Percentiles rank a stretch among this genome's conserved stretches.
These are phyloP conservation scores for Nematopogon swammerdamellus DNA, from an alignment of 2,888 invertebrate species.

Conservation along the genomic window DNA sequence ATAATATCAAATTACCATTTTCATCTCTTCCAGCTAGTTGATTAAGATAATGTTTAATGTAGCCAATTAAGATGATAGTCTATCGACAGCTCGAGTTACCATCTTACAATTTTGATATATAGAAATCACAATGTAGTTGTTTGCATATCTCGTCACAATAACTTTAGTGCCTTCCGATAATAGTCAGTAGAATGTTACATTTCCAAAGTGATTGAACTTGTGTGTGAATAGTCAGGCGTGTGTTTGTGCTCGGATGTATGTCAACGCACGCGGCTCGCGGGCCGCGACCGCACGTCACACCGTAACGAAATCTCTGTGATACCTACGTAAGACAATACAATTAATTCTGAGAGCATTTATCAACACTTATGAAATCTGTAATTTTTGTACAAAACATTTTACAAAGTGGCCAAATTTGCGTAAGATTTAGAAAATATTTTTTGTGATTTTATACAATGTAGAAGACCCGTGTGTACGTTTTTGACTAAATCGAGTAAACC, in stretches of 20 bases:
- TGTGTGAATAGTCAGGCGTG: not conserved
- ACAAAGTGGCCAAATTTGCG: slow-evolving; percentile 1
- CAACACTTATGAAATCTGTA: not conserved
- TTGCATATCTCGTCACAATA: slow-evolving; percentile 45
- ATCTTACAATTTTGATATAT: slow-evolving; percentile 50
- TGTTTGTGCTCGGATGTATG: not conserved
- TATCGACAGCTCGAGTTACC: slow-evolving; percentile 40
- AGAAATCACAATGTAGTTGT: slow-evolving; percentile 38
- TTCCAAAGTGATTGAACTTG: not conserved
- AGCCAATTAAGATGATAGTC: not conserved
- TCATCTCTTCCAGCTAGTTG: not conserved
- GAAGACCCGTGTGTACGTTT: no score
- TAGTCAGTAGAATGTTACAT: slow-evolving; percentile 38
- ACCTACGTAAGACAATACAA: not conserved
- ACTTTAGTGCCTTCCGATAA: slow-evolving; percentile 49
- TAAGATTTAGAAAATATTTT: not conserved
- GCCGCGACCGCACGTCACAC: not conserved
- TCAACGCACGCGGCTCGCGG: not conserved
- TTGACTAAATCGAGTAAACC: not conserved
- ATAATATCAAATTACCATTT: not conserved
- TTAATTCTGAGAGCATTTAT: not conserved
- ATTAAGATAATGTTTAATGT: not conserved
- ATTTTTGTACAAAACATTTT: slow-evolving; percentile 1
- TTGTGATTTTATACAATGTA: not conserved
- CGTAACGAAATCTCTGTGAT: not conserved